These are phyloP conservation scores for Acanthaster planci DNA, from an alignment of 35 echinoderm and acorn worm genomes.

Conservation along the genomic window DNA sequence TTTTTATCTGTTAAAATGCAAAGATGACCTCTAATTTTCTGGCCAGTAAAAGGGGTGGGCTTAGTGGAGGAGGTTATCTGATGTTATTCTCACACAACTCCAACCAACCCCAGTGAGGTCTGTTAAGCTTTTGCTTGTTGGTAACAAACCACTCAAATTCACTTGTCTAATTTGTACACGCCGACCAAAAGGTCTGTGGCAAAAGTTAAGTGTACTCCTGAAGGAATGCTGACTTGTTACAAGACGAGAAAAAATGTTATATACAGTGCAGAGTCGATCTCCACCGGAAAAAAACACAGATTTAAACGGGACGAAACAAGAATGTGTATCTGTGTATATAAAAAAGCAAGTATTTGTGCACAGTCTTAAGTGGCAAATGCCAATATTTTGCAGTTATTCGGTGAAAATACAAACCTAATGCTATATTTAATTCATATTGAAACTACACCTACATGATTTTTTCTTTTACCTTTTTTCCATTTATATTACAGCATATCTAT, in stretches of 20 bases:
- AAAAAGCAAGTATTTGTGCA: slow-evolving; percentile 25
- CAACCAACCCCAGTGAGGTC: no score
- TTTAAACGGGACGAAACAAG: neutral
- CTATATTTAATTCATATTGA: neutral
- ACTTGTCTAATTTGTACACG: neutral
- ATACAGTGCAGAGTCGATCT: neutral
- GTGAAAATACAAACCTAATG: neutral
- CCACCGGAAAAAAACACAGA: neutral
- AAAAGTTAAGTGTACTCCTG: neutral
- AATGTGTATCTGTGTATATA: neutral
- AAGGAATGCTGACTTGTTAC: slow-evolving; percentile 9
- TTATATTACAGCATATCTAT: neutral
- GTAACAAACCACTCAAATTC: no score
- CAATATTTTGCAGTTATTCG: slow-evolving; percentile 20
- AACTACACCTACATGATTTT: neutral
- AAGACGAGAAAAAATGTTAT: slow-evolving; percentile 14
- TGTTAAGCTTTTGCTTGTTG: no score
- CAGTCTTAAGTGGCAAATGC: neutral
- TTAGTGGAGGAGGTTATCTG: no score
- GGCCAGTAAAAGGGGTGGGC: no score
- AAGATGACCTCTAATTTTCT: no score
- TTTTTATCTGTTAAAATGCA: no score
- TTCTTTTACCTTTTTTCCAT: neutral
- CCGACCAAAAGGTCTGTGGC: neutral
- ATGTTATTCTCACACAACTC: no score